These are phyloP conservation scores for Manis javanica DNA, from an alignment of 2,797 vertebrate genomes.

Conservation along the genomic window DNA sequence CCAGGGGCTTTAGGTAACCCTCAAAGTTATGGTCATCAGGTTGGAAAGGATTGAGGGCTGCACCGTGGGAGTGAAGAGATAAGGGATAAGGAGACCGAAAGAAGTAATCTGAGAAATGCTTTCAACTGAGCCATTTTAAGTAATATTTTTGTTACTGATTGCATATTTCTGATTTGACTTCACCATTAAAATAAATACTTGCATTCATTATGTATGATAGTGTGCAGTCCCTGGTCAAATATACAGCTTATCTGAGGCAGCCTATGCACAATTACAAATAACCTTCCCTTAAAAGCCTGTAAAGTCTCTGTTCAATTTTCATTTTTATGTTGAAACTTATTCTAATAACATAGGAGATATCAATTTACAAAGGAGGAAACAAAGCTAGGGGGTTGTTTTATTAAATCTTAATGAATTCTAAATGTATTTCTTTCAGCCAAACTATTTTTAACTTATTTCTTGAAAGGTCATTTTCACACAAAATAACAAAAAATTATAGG, in stretches of 20 bases:
- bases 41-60: background rate
- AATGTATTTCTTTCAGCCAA: conserved; percentile 30
- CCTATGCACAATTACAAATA: conserved; percentile 35
- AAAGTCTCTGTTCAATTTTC: conserved; percentile 41
- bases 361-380: background rate
- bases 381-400: background rate
- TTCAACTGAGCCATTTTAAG: background rate
- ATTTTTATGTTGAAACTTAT: conserved; percentile 12
- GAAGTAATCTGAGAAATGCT: conserved; percentile 30
- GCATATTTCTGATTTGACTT: conserved; percentile 2
- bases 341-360: background rate
- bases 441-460: conserved; percentile 48
- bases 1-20: background rate
- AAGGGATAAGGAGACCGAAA: background rate
- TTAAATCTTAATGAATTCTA: conserved; percentile 21
- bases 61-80: background rate
- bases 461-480: background rate
- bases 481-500: conserved; percentile 10
- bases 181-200: conserved; percentile 3
- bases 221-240: background rate
- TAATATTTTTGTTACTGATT: conserved; percentile 17
- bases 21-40: background rate
- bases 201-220: background rate
- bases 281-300: conserved; percentile 19
- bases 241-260: background rate